phyloP scores from a whole-genome alignment of 1,140 invertebrate genomes.

The Grapholita molesta region DNA sequence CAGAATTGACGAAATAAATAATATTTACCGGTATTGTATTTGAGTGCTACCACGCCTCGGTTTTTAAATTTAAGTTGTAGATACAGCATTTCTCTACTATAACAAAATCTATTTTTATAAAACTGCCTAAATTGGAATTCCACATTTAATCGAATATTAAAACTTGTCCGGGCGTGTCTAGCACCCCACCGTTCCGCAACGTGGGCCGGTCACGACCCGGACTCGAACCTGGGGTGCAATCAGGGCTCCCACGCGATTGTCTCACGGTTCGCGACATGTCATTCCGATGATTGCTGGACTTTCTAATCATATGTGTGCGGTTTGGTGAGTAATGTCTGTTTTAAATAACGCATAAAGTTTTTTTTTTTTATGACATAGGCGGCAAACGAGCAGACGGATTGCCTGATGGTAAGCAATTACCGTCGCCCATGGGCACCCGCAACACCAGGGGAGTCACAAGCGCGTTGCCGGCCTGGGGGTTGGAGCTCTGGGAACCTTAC shows the following conservation, averaged over 20 bases:
- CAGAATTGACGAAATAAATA: too few species aligned
- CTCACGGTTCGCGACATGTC: constrained; percentile 62
- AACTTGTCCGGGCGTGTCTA: constrained; percentile 51
- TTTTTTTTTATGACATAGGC: too few species aligned
- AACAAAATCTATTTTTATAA: not conserved
- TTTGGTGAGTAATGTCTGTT: not conserved
- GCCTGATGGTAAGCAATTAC: too few species aligned
- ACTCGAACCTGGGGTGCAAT: constrained; percentile 42
- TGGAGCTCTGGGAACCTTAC: too few species aligned
- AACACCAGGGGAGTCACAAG: too few species aligned
- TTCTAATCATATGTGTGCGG: constrained; percentile 40
- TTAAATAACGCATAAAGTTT: not conserved
- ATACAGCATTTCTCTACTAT: too few species aligned
- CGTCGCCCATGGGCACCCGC: too few species aligned
- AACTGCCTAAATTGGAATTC: not conserved
- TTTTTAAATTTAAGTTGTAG: too few species aligned
- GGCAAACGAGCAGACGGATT: too few species aligned
- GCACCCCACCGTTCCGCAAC: constrained; percentile 64
- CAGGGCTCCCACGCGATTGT: constrained; percentile 54
- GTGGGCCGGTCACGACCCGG: constrained; percentile 33
- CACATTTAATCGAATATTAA: constrained; percentile 10
- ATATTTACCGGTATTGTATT: too few species aligned
- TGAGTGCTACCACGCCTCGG: too few species aligned
- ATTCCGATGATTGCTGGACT: constrained; percentile 52
- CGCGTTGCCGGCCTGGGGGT: too few species aligned